Conservation (phyloP, 2,113 vertebrate genomes). For the Bos indicus region DNA sequence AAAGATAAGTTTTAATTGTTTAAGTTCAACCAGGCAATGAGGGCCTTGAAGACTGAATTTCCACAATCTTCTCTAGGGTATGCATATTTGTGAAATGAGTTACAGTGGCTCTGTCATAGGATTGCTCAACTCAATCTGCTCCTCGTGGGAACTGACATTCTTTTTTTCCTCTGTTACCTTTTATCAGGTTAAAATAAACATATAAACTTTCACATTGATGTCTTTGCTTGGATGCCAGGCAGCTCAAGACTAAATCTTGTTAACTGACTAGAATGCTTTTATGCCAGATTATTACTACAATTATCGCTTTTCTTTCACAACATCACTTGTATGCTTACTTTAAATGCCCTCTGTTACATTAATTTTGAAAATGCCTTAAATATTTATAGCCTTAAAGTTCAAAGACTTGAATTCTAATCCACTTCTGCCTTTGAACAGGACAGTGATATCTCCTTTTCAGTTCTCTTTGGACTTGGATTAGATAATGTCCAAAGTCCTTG, state of each 20-base stretch:
- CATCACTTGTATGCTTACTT: background rate
- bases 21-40: background rate
- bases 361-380: background rate
- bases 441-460: background rate
- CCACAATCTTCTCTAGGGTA: background rate
- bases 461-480: background rate
- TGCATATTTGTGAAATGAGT: background rate
- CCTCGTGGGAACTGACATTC: background rate
- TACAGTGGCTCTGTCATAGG: background rate
- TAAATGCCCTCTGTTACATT: background rate
- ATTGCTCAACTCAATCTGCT: background rate
- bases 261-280: background rate
- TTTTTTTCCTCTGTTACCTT: background rate
- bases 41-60: background rate
- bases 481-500: background rate
- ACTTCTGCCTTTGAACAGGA: background rate
- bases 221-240: background rate
- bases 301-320: background rate
- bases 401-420: constrained; percentile 1
- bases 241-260: background rate
- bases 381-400: background rate
- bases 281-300: background rate
- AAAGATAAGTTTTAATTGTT: background rate
- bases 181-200: constrained; percentile 10
- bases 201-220: background rate